Evolutionary conservation across 2,888 invertebrate genomes (phyloP).

Genomic region (Lithophane semibrunnea): DNA sequence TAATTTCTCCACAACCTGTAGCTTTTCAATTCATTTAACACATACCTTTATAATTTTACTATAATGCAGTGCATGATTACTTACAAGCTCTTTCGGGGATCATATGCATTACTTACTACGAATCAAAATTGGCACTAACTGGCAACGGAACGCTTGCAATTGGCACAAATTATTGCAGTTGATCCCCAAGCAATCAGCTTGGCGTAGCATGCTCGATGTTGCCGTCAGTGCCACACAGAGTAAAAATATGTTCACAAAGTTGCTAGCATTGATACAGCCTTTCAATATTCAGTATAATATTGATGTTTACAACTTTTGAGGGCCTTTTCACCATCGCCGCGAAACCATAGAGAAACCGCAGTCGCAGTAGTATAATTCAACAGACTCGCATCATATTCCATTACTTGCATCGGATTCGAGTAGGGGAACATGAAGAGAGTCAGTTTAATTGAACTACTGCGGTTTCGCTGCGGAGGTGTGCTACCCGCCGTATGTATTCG

Average conservation of each 20-base stretch:
- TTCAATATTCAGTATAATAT: slow-evolving; percentile 10
- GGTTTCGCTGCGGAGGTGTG: too few species aligned
- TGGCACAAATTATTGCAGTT: slow-evolving; percentile 64
- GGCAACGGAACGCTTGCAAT: slow-evolving; percentile 54
- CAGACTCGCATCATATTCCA: too few species aligned
- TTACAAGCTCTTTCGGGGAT: slow-evolving; percentile 43
- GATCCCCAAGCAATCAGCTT: slow-evolving; percentile 70
- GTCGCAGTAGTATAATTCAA: too few species aligned
- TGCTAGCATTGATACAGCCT: slow-evolving; percentile 74
- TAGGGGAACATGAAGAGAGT: too few species aligned
- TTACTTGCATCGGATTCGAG: too few species aligned
- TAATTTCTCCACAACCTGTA: slow-evolving; percentile 34
- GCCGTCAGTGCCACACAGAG: slow-evolving; percentile 81
- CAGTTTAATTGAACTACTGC: too few species aligned
- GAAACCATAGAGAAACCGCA: too few species aligned
- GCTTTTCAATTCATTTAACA: slow-evolving; percentile 41
- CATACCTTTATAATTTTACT: slow-evolving; percentile 1
- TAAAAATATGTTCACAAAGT: slow-evolving; percentile 60
- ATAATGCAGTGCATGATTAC: slow-evolving; percentile 54
- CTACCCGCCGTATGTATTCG: too few species aligned
- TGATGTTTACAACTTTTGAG: background rate
- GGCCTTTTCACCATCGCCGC: too few species aligned
- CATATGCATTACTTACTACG: slow-evolving; percentile 35
- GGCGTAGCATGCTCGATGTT: slow-evolving; percentile 75
- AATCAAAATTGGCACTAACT: slow-evolving; percentile 61